Conservation (phyloP, 2,888 invertebrate genomes). For the Stramonita haemastoma region DNA sequence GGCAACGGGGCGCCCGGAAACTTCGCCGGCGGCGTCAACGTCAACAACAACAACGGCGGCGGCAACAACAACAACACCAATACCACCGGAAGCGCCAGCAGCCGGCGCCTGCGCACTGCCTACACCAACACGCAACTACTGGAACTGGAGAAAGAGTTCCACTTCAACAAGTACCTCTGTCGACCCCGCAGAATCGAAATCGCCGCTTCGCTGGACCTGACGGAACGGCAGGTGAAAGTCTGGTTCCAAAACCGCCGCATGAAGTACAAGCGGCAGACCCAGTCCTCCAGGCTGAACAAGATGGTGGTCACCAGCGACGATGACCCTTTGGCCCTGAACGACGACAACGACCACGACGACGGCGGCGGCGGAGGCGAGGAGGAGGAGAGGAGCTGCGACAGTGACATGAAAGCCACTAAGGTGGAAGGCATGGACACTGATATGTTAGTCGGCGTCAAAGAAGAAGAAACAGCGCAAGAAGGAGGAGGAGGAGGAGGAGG, state of each 20-base stretch:
- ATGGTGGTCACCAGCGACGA: constrained; percentile 38
- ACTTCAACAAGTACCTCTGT: constrained; percentile 86
- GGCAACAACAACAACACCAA: not conserved
- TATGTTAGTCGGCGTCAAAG: constrained; percentile 17
- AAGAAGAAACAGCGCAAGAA: not conserved
- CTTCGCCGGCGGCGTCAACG: not conserved
- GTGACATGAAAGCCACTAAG: constrained; percentile 18
- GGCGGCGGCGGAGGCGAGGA: constrained; percentile 21
- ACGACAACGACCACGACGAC: constrained; percentile 6
- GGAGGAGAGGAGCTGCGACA: constrained; percentile 34
- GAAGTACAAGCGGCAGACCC: constrained; percentile 82
- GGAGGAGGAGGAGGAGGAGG: not conserved
- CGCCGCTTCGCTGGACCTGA: constrained; percentile 84
- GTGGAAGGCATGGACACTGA: constrained; percentile 30
- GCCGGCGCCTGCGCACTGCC: constrained; percentile 85
- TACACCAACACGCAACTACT: constrained; percentile 89
- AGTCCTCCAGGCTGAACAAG: constrained; percentile 58
- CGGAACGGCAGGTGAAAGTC: constrained; percentile 91
- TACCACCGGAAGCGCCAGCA: constrained; percentile 47
- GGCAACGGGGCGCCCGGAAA: constrained; percentile 10
- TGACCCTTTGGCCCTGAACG: constrained; percentile 27
- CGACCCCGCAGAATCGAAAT: constrained; percentile 88
- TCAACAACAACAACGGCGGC: constrained; percentile 20
- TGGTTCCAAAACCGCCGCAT: constrained; percentile 99
- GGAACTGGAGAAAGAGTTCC: constrained; percentile 90